Evolutionary conservation across 2,888 invertebrate genomes (phyloP).

Genomic region (Orthosia cruda): DNA sequence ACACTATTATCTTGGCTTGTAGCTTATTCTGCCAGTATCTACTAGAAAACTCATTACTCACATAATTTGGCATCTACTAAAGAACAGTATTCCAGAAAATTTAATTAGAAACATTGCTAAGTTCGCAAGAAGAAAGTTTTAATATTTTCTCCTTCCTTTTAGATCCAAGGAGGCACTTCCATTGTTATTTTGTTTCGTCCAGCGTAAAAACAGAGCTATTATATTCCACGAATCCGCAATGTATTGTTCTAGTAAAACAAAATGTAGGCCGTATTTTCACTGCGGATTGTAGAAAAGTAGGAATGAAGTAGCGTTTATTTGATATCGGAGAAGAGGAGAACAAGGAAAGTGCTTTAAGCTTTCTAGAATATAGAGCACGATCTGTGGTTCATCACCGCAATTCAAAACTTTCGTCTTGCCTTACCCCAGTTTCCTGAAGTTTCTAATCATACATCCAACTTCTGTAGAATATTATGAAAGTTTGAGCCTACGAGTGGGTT

Average conservation of each 20-base stretch:
- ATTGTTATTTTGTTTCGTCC: conserved; percentile 34
- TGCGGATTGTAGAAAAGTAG: conserved; percentile 23
- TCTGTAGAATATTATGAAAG: conserved; percentile 62
- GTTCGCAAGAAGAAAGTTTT: conserved; percentile 15
- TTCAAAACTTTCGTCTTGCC: conserved; percentile 54
- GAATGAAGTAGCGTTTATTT: conserved; percentile 46
- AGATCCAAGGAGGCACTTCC: conserved; percentile 21
- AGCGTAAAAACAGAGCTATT: conserved; percentile 35
- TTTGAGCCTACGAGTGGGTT: conserved; percentile 57
- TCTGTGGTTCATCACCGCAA: conserved; percentile 50
- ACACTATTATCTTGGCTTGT: not conserved
- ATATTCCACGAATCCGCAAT: conserved; percentile 55
- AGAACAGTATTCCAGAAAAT: conserved; percentile 15
- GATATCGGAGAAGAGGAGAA: not conserved
- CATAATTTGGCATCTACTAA: not conserved
- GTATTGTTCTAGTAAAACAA: conserved; percentile 57
- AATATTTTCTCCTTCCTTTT: conserved; percentile 27
- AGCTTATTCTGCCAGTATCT: not conserved
- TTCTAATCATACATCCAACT: conserved; percentile 61
- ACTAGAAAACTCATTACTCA: conserved; percentile 3
- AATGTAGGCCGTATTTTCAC: conserved; percentile 58
- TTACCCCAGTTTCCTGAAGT: conserved; percentile 62
- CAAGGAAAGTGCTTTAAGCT: conserved; percentile 45
- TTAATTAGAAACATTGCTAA: conserved; percentile 28
- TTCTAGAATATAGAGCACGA: conserved; percentile 37